Evolutionary conservation across 2,113 vertebrate genomes (phyloP).

Genomic region (Clupea harengus): DNA sequence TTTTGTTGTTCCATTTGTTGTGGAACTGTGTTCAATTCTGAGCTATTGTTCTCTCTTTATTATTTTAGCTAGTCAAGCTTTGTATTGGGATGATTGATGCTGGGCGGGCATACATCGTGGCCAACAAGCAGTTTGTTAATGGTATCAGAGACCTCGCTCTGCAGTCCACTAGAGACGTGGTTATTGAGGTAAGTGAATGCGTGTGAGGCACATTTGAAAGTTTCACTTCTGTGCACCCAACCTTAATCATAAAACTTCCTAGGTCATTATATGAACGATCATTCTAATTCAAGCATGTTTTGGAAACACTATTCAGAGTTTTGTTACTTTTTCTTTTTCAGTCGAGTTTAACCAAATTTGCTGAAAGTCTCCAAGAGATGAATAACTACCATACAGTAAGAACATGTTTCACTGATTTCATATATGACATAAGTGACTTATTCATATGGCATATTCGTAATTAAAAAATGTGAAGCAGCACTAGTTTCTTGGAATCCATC

Average conservation of each 20-base stretch:
- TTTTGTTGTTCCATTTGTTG: too few species aligned
- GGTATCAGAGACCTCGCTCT: conserved; percentile 93
- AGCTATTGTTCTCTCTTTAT: not conserved
- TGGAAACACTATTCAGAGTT: not conserved
- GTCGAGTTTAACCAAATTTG: conserved; percentile 90
- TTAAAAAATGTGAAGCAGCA: not conserved
- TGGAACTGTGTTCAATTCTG: not conserved
- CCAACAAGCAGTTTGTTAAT: conserved; percentile 95
- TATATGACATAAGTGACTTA: not conserved
- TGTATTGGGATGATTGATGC: conserved; percentile 97
- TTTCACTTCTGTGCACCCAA: not conserved
- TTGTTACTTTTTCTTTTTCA: conserved; percentile 52
- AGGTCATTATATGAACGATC: too few species aligned
- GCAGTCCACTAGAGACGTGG: conserved; percentile 87
- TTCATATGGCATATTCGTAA: not conserved
- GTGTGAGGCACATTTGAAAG: not conserved
- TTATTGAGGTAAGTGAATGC: conserved; percentile 85
- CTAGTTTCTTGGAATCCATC: not conserved
- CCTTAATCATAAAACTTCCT: not conserved
- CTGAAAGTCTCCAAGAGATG: conserved; percentile 95
- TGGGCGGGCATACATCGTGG: conserved; percentile 91
- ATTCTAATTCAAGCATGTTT: too few species aligned
- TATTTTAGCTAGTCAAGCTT: conserved; percentile 88
- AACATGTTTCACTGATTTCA: conserved; percentile 22
- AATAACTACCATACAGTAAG: conserved; percentile 96